Evolutionary conservation across 64 coral and sea anemone species (phyloP), one percentile per base, ranked within the genome.

Genomic region (Porites lutea): DNA sequence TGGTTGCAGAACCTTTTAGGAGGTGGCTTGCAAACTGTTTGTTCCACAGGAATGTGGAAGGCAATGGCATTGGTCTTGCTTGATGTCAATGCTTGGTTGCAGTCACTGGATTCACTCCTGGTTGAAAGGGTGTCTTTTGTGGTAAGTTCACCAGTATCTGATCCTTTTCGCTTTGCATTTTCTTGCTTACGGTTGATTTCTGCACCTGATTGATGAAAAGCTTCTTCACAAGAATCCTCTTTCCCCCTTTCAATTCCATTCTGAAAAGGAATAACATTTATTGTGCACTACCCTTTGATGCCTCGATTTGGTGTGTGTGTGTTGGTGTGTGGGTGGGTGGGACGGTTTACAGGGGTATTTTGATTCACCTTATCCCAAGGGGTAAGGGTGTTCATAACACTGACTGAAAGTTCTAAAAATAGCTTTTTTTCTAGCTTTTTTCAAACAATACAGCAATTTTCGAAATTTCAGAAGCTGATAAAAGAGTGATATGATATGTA

Each of bases 1-100:
- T 54, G 62, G 48, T 90, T 79, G 60, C 88, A 90, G 19, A 90
- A 72, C 4, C 77, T 52, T 48, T 90, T 90, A 46, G 88, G 88
- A 46, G 77, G 88, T 15, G 77, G 88, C 37, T 51, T 80, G 13
- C 63, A 82, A n/a, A 80, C 51, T 49, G 68, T 7, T 47, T 90
- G 64, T 14, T 55, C 77, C 19, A 46, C 62, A 43, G 88, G 88
- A 60, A 90, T 90, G 43, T 71, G 77, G 55, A 90, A 90, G 48
- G 88, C 88, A 37, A 90, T 22, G 21, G 88, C 63, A 53, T 81
- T 90, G 47, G 64, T 47, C 23, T 61, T 90, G 9, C 16, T 49
- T 84, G 62, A 4, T 6, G 59, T 54, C 20, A 69, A 68, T 53
- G 47, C 62, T 49, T 84, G 63, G 50, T 68, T 84, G 12, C 18